Base-by-base conservation (phyloP, 1,140 invertebrate species). In the Drosophila repletoides region DNA sequence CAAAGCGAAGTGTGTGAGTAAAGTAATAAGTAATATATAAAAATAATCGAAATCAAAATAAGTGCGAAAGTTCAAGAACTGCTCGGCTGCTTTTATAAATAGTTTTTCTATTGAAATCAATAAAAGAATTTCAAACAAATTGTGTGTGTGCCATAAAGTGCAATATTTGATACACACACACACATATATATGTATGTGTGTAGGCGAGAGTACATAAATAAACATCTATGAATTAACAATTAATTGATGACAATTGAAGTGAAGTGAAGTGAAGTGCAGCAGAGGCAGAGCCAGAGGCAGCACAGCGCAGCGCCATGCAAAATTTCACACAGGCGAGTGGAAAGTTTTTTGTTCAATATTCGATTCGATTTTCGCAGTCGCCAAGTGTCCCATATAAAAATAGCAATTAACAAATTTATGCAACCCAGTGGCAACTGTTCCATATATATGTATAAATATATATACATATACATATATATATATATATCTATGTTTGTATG, bases 341-440 rank as follows among this genome's bases (percentile, higher is more conserved):
- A 84, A 84, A 84, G 75, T 84, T 84, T 84, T 84, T 83, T 61
- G 17, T 67, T 61, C 64, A 55, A 61, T 72, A 67, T 55, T 76
- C 60, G 49, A 69, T 55, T 69, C 56, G 60, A 81, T 81, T 70
- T 69, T n/a, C n/a, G n/a, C 34, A 26, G 66, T 76, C 55, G 59
- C 59, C 73, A 64, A 76, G 77, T 65, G 64, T 53, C 51, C 36
- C 43, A 38, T 63, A 41, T 83, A 84, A 71, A 83, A 84, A 83
- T 84, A 83, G 70, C 70, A 83, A 84, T 83, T 83, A 74, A 83
- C 73, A 59, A 77, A 77, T 83, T 84, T 83, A 83, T 83, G 77
- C 77, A 83, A 83, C 59, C 52, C 41, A 56, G 46, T 15, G 67
- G 43, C 64, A 53, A 46, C 40, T 17, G 33, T 33, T 34, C 26